A percentile compares a stretch with the other conserved stretches of the same genome.
These are phyloP conservation scores for Vollenhovia emeryi DNA, from an alignment of 1,140 invertebrate genomes.

Conservation along the genomic window DNA sequence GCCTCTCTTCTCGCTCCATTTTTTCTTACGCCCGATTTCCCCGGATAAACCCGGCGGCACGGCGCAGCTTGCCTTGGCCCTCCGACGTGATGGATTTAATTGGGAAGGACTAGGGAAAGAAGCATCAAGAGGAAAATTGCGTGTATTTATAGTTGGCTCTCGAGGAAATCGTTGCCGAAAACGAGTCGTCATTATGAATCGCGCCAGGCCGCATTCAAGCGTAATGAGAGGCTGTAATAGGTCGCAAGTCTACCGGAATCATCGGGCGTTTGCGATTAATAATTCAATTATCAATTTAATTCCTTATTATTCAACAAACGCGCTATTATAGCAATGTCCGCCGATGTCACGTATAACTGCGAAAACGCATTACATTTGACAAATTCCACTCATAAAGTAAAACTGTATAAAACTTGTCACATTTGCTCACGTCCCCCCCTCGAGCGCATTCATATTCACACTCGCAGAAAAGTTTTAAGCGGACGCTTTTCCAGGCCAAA, in stretches of 20 bases:
- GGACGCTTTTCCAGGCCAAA: background rate
- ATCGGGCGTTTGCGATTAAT: slow-evolving; percentile 13
- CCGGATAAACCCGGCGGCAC: background rate
- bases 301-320: background rate
- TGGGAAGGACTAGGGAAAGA: slow-evolving; percentile 45
- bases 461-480: slow-evolving; percentile 20
- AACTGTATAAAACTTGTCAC: slow-evolving; percentile 19
- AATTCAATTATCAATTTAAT: background rate
- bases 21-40: slow-evolving; percentile 53
- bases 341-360: background rate
- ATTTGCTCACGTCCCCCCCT: slow-evolving; percentile 1
- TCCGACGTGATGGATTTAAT: slow-evolving; percentile 67
- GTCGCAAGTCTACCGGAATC: background rate
- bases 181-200: slow-evolving; percentile 30
- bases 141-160: slow-evolving; percentile 50
- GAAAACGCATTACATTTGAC: background rate
- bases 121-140: slow-evolving; percentile 44
- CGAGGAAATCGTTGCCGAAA: slow-evolving; percentile 22
- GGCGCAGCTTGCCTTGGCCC: slow-evolving; percentile 6
- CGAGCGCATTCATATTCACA: slow-evolving; percentile 5
- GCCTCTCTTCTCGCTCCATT: slow-evolving; percentile 15
- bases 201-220: background rate
- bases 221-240: slow-evolving; percentile 7
- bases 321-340: background rate
- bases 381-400: background rate